These are phyloP conservation scores for Brachionus sp. DNA, from an alignment of 1,140 invertebrate species.

Conservation along the genomic window DNA sequence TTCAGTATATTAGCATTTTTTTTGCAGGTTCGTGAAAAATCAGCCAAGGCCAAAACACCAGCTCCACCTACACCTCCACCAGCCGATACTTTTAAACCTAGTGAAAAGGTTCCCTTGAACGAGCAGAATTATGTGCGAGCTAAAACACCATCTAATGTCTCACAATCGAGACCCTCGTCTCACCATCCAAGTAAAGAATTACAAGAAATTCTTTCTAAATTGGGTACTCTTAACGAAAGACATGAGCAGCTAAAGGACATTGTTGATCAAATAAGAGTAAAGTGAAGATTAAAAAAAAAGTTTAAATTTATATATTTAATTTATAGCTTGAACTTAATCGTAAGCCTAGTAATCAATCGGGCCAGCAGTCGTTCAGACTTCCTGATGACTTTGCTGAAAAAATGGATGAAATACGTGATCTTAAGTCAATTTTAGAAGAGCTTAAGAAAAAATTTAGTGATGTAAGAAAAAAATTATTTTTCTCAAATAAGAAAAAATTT, in stretches of 20 bases:
- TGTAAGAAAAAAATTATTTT: slow-evolving; percentile 46
- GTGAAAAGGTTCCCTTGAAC: not conserved
- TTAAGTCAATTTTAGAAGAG: slow-evolving; percentile 30
- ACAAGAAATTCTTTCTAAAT: slow-evolving; percentile 51
- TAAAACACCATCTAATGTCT: slow-evolving; percentile 46
- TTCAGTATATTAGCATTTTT: not conserved
- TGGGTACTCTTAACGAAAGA: slow-evolving; percentile 49
- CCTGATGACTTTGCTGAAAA: slow-evolving; percentile 52
- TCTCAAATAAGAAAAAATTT: not conserved
- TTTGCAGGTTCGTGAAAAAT: not conserved
- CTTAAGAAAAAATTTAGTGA: slow-evolving; percentile 43
- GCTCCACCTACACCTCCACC: not conserved
- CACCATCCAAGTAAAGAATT: slow-evolving; percentile 49
- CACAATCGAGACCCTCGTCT: slow-evolving; percentile 46
- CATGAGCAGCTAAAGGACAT: slow-evolving; percentile 49
- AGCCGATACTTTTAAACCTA: not conserved
- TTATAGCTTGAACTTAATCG: not conserved
- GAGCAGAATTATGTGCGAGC: not conserved
- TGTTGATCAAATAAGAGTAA: slow-evolving; percentile 48
- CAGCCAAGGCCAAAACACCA: not conserved
- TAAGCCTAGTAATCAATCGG: not conserved
- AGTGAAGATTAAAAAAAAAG: not conserved
- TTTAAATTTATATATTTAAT: not conserved
- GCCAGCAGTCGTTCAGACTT: slow-evolving; percentile 9
- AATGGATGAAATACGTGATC: slow-evolving; percentile 50